A percentile compares a stretch with the other conserved stretches of the same genome.
Conservation (phyloP, 2,797 vertebrate species). For the Caiman crocodilus region DNA sequence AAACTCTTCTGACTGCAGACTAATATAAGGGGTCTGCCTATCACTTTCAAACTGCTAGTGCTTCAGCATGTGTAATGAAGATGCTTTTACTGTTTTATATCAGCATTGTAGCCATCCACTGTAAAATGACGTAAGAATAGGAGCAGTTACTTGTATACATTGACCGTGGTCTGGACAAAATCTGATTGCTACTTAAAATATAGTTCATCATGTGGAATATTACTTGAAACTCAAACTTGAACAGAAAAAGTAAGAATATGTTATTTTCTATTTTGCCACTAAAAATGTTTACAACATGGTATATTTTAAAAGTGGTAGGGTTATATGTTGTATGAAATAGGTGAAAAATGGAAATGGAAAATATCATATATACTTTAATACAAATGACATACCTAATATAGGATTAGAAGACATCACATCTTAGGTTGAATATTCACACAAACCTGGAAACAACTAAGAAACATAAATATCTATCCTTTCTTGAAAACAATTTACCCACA, state of each 20-base stretch:
- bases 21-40: too few relatives aligned
- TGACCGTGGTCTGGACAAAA: not conserved
- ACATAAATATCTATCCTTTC: not conserved
- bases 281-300: not conserved
- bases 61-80: not conserved
- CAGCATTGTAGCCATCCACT: not conserved
- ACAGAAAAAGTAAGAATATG: not conserved
- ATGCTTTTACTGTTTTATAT: not conserved
- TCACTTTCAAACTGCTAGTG: not conserved
- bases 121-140: not conserved
- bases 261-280: not conserved
- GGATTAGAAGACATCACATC: conserved; percentile 18
- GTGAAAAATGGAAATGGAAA: conserved; percentile 20
- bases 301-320: not conserved
- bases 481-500: conserved; percentile 24
- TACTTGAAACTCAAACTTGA: not conserved
- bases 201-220: not conserved
- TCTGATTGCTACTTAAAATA: not conserved
- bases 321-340: not conserved
- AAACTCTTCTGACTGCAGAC: too few relatives aligned
- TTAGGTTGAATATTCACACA: not conserved
- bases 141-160: not conserved
- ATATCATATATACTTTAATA: not conserved
- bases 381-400: not conserved
- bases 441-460: not conserved